phyloP scores from a whole-genome alignment of 2,888 invertebrate genomes.

The Ophonus ardosiacus region DNA sequence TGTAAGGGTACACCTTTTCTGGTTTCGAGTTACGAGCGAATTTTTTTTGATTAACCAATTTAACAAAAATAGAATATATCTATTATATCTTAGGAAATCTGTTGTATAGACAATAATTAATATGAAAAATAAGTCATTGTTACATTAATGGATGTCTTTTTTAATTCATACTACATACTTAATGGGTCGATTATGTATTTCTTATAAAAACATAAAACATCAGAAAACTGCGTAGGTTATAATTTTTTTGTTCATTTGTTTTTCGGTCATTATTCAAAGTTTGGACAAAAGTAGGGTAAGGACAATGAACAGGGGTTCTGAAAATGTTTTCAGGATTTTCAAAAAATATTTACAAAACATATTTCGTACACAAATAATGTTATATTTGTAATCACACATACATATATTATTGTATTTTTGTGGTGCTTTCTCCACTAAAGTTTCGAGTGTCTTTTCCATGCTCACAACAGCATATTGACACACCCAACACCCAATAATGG shows the following conservation, averaged over 20 bases:
- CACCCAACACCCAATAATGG: too few relatives aligned
- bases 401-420: too few relatives aligned
- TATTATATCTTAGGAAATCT: not conserved
- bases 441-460: too few relatives aligned
- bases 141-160: not conserved
- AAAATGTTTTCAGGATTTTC: not conserved
- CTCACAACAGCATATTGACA: too few relatives aligned
- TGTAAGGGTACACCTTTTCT: too few relatives aligned
- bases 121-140: not conserved
- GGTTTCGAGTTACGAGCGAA: too few relatives aligned
- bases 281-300: not conserved
- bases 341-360: not conserved
- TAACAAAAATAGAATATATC: too few relatives aligned
- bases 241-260: not conserved
- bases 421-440: too few relatives aligned
- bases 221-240: not conserved
- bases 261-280: not conserved
- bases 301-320: not conserved
- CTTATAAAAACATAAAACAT: not conserved
- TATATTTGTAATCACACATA: not conserved
- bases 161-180: not conserved
- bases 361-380: not conserved
- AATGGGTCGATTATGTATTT: not conserved
- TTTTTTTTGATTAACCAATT: too few relatives aligned
- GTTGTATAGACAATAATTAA: not conserved